Evolutionary conservation across 1,140 invertebrate genomes (phyloP).

Genomic region (Euborellia annulipes): DNA sequence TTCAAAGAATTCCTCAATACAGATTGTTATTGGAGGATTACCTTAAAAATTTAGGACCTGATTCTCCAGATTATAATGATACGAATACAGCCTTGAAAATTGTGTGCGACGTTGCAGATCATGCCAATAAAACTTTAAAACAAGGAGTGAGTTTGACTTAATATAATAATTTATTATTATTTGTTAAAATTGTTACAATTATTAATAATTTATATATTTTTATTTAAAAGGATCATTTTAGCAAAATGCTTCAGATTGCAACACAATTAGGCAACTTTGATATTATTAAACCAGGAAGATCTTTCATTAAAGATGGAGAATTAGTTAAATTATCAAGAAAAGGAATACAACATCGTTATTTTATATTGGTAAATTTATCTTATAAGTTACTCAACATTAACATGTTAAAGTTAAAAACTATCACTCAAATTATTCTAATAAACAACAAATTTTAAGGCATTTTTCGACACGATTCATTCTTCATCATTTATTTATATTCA

Average conservation of each 20-base stretch:
- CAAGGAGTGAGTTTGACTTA: constrained; percentile 33
- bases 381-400: not conserved
- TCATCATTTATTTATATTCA: too few relatives aligned
- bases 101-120: constrained; percentile 55
- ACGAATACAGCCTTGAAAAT: constrained; percentile 47
- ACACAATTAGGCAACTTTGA: constrained; percentile 39
- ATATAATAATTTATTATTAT: too few relatives aligned
- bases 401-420: constrained; percentile 7
- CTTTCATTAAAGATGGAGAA: constrained; percentile 51
- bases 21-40: constrained; percentile 50
- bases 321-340: constrained; percentile 47
- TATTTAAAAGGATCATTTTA: constrained; percentile 33
- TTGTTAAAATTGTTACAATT: not conserved
- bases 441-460: not conserved
- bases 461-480: too few relatives aligned
- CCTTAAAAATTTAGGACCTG: constrained; percentile 37
- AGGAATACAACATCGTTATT: constrained; percentile 48
- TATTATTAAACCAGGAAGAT: constrained; percentile 50
- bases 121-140: constrained; percentile 56
- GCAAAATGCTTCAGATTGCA: constrained; percentile 39
- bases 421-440: not conserved
- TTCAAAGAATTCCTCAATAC: constrained; percentile 57
- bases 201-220: not conserved
- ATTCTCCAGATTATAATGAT: constrained; percentile 46
- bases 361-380: constrained; percentile 46